phyloP scores from a whole-genome alignment of 2,797 vertebrate species.

The Cuniculus paca region DNA sequence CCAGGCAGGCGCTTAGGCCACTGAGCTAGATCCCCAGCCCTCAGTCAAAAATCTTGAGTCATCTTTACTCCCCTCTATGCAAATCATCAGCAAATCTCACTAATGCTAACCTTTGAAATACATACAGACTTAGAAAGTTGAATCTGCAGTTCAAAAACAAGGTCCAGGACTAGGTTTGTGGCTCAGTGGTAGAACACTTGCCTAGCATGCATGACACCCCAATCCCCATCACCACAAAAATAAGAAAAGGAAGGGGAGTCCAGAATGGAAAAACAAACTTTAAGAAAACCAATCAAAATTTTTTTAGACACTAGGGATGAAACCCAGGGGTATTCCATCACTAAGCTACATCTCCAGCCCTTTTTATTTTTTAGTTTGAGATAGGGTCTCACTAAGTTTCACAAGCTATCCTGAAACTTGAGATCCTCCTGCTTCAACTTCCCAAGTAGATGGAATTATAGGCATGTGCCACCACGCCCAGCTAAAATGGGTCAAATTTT shows the following conservation, averaged over 20 bases:
- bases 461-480: background rate
- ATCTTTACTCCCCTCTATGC: background rate
- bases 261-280: background rate
- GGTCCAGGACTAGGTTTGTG: background rate
- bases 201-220: background rate
- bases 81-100: background rate
- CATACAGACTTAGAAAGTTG: background rate
- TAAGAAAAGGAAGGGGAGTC: background rate
- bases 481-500: background rate
- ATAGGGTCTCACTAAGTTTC: background rate
- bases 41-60: slow-evolving; percentile 23
- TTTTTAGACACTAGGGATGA: background rate
- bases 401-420: background rate
- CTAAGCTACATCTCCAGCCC: background rate
- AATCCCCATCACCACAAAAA: background rate
- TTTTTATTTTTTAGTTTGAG: background rate
- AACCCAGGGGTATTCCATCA: background rate
- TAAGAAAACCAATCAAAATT: background rate
- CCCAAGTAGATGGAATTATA: background rate
- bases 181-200: background rate
- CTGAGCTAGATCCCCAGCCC: no score
- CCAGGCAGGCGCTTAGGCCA: no score
- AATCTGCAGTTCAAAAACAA: background rate
- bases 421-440: background rate
- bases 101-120: slow-evolving; percentile 19